A percentile compares a stretch with the other conserved stretches of the same genome.
Evolutionary conservation across 2,113 vertebrate species (phyloP).

Genomic region (Chionis minor): DNA sequence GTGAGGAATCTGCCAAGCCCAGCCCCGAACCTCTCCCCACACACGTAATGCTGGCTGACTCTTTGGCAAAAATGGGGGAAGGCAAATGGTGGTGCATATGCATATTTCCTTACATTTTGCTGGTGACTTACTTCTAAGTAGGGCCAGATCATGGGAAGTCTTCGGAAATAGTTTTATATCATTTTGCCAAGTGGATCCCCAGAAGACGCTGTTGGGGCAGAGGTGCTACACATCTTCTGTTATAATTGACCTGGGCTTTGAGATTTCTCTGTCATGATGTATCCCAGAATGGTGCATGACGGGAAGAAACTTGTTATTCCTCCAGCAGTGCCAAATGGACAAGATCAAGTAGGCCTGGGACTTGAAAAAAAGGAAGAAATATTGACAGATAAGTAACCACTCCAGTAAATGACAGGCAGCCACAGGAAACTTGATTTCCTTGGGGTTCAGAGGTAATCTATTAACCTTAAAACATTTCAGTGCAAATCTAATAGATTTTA

Average conservation of each 20-base stretch:
- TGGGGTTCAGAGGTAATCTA: conserved; percentile 73
- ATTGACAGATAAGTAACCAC: conserved; percentile 81
- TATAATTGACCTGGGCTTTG: conserved; percentile 89
- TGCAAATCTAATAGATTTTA: conserved; percentile 38
- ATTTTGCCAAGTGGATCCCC: conserved; percentile 78
- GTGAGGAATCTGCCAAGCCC: conserved; percentile 52
- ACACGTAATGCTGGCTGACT: not conserved
- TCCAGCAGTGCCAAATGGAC: conserved; percentile 79
- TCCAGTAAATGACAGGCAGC: conserved; percentile 77
- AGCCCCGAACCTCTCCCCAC: conserved; percentile 43
- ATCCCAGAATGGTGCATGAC: conserved; percentile 82
- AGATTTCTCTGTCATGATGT: conserved; percentile 83
- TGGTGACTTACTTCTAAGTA: conserved; percentile 74
- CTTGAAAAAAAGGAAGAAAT: conserved; percentile 77
- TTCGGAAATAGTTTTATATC: conserved; percentile 73
- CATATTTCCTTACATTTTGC: conserved; percentile 67
- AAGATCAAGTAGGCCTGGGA: conserved; percentile 83
- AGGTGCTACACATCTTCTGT: conserved; percentile 79
- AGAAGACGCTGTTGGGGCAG: conserved; percentile 76
- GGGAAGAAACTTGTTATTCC: conserved; percentile 82
- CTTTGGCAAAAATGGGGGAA: conserved; percentile 29
- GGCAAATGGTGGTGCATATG: not conserved
- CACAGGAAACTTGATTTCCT: conserved; percentile 67
- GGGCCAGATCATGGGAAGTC: conserved; percentile 69
- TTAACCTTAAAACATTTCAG: conserved; percentile 69